Percentiles rank a stretch among this genome's conserved stretches.
Conservation (phyloP, 2,888 invertebrate species). For the Lepetodrilus schrolli region DNA sequence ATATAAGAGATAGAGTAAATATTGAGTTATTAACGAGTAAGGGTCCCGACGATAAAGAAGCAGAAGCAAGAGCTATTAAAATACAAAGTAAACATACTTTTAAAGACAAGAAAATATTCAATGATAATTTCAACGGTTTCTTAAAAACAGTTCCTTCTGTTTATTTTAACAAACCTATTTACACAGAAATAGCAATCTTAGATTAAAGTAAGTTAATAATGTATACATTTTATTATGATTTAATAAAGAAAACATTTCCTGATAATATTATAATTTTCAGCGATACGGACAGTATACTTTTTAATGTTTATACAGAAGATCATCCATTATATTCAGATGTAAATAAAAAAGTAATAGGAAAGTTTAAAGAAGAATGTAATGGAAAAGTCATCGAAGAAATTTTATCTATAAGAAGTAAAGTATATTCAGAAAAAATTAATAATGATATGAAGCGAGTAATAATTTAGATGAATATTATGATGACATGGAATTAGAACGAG, state of each 20-base stretch:
- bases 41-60: no score
- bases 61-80: conserved; percentile 75
- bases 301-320: conserved; percentile 28
- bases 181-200: conserved; percentile 33
- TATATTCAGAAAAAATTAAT: conserved; percentile 20
- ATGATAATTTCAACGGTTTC: conserved; percentile 30
- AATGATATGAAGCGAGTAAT: not conserved
- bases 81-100: conserved; percentile 58
- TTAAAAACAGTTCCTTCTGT: not conserved
- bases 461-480: not conserved
- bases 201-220: conserved; percentile 34
- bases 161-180: conserved; percentile 36
- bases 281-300: conserved; percentile 21
- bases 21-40: conserved; percentile 36
- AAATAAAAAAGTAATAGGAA: conserved; percentile 36
- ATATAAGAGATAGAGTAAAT: conserved; percentile 7
- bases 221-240: conserved; percentile 33
- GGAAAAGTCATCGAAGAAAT: conserved; percentile 34
- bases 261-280: not conserved
- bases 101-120: conserved; percentile 58
- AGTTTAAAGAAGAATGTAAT: conserved; percentile 39
- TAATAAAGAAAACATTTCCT: conserved; percentile 26
- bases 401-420: conserved; percentile 35
- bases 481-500: not conserved
- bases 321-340: conserved; percentile 31